Conservation (phyloP, 2,113 vertebrate genomes). For the Cebidichthys violaceus region DNA sequence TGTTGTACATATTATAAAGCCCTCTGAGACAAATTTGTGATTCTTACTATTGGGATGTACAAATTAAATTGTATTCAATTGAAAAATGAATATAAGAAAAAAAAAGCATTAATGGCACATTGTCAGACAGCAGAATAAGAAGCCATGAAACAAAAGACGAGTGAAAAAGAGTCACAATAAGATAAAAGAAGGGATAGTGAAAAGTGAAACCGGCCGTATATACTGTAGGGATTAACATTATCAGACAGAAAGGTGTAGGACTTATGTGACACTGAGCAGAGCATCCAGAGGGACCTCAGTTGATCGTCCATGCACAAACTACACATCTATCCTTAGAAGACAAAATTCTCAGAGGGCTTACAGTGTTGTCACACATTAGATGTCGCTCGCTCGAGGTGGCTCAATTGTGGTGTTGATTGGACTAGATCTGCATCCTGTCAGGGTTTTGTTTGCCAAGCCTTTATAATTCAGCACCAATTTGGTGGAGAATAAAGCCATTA, state of each 20-base stretch:
- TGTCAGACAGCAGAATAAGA: background rate
- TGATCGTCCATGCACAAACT: slow-evolving; percentile 42
- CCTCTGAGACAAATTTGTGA: too few relatives aligned
- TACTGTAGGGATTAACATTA: slow-evolving; percentile 35
- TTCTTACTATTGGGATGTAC: too few relatives aligned
- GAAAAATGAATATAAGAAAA: background rate
- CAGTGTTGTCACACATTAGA: slow-evolving; percentile 58
- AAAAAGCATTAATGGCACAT: background rate
- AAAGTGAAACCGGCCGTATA: slow-evolving; percentile 6
- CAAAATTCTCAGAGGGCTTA: slow-evolving; percentile 43
- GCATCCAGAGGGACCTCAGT: slow-evolving; percentile 27
- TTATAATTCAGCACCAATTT: slow-evolving; percentile 40
- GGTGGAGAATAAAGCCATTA: slow-evolving; percentile 38
- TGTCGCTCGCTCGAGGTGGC: slow-evolving; percentile 54
- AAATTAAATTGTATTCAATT: too few relatives aligned
- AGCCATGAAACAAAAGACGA: background rate
- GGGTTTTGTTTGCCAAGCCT: slow-evolving; percentile 38
- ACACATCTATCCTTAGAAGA: slow-evolving; percentile 34
- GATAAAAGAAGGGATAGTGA: background rate
- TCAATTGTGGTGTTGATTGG: slow-evolving; percentile 63
- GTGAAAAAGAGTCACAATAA: slow-evolving; percentile 5
- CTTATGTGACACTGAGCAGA: slow-evolving; percentile 39
- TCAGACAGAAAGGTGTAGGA: slow-evolving; percentile 33
- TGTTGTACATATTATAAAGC: too few relatives aligned
- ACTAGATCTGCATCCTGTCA: slow-evolving; percentile 41